A percentile compares a stretch with the other conserved stretches of the same genome.
These are phyloP conservation scores for Corythucha ciliata DNA, from an alignment of 2,888 invertebrate genomes.

Conservation along the genomic window DNA sequence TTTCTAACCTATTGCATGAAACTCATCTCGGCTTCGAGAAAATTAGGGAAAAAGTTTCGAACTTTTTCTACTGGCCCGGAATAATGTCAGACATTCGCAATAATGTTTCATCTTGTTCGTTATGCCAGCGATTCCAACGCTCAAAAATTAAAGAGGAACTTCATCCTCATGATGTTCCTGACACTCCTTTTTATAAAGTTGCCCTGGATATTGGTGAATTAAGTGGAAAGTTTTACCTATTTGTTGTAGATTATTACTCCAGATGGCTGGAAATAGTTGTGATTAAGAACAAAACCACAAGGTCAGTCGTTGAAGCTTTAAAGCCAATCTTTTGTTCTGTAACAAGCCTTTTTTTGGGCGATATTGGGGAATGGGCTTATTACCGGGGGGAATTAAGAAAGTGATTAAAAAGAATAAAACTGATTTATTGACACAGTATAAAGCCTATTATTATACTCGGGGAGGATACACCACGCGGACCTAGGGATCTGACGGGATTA, in stretches of 20 bases:
- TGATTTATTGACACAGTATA: too few species aligned
- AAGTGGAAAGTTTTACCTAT: neutral
- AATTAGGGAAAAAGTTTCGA: neutral
- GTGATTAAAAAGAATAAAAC: too few species aligned
- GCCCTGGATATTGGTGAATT: neutral
- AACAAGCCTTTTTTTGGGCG: too few species aligned
- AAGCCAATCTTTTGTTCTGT: too few species aligned
- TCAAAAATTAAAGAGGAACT: neutral
- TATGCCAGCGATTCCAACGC: conserved; percentile 1
- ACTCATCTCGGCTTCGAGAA: neutral
- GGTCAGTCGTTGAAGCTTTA: too few species aligned
- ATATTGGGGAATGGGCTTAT: too few species aligned
- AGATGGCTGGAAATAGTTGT: neutral
- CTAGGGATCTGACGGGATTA: too few species aligned
- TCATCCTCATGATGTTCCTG: neutral
- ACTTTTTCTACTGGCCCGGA: neutral
- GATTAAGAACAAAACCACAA: neutral
- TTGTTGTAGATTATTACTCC: neutral
- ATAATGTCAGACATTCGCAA: neutral
- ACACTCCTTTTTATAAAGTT: too few species aligned
- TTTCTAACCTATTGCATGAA: neutral
- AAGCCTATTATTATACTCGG: too few species aligned
- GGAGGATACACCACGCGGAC: too few species aligned
- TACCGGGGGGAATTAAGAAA: too few species aligned
- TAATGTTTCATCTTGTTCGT: neutral